Conservation (phyloP, 2,113 vertebrate species). For the Tupaia chinensis region DNA sequence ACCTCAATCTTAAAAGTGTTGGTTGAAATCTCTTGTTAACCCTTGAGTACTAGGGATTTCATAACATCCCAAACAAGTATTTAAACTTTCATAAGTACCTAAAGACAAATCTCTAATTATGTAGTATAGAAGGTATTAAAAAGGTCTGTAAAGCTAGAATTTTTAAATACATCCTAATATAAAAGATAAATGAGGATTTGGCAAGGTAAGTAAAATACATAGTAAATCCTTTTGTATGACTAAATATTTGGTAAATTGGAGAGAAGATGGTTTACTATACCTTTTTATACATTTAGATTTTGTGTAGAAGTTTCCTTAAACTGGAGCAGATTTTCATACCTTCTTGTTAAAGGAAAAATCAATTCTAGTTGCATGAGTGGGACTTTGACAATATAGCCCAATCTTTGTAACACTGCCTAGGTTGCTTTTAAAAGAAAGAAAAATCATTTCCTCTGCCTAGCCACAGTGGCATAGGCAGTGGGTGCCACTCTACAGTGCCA, state of each 20-base stretch:
- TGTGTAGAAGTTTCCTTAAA: neutral
- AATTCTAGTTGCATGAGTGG: neutral
- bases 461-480: too few relatives aligned
- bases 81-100: slow-evolving; percentile 22
- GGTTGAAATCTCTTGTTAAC: neutral
- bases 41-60: neutral
- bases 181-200: neutral
- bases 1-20: neutral
- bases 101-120: neutral
- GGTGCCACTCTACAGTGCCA: too few relatives aligned
- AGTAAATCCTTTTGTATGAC: neutral
- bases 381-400: neutral
- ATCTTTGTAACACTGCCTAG: neutral
- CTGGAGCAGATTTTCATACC: neutral
- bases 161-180: neutral
- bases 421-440: too few relatives aligned
- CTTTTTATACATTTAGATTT: neutral
- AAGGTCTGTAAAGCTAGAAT: neutral
- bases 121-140: neutral
- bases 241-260: neutral
- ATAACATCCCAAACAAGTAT: neutral
- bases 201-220: neutral
- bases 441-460: too few relatives aligned
- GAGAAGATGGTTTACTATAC: neutral
- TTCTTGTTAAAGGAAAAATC: neutral